Evolutionary conservation across 2,113 vertebrate species (phyloP).

Genomic region (Rhagologus leucostigma): DNA sequence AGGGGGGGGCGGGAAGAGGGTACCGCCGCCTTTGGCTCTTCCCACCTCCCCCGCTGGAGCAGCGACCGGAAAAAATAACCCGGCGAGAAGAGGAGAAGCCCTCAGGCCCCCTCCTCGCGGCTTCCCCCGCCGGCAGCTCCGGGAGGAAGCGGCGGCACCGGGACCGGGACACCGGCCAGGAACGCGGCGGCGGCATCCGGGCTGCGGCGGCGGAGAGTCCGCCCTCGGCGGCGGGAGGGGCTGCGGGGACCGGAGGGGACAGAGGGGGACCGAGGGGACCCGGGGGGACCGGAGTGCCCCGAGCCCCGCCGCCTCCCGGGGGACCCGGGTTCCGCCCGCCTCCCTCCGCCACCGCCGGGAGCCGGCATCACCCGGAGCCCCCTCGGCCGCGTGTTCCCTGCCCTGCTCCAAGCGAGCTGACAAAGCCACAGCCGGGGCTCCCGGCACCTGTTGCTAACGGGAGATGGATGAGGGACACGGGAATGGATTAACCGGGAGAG

Average conservation of each 20-base stretch:
- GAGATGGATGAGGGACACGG: not conserved
- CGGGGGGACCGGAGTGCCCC: not conserved
- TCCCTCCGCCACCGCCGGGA: not conserved
- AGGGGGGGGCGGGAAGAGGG: no score
- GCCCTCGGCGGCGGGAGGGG: not conserved
- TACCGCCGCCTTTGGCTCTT: not conserved
- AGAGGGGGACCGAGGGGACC: no score
- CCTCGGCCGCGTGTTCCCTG: not conserved
- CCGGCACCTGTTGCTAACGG: not conserved
- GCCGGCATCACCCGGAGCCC: not conserved
- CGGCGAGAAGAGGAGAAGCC: not conserved
- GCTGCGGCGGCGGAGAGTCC: not conserved
- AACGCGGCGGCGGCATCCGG: no score
- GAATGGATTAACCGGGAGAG: accelerated
- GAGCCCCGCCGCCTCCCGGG: not conserved
- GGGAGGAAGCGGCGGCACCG: conserved; percentile 7
- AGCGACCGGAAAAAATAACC: conserved; percentile 11
- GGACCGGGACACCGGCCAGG: no score
- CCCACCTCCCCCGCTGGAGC: not conserved
- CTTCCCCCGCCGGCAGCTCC: not conserved
- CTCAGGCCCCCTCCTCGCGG: not conserved
- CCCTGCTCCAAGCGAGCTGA: not conserved
- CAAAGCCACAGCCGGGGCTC: not conserved
- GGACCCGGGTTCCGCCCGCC: no score
- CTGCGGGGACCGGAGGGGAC: not conserved